Evolutionary conservation across 2,888 invertebrate species (phyloP).

Genomic region (Xiphydria camelus): DNA sequence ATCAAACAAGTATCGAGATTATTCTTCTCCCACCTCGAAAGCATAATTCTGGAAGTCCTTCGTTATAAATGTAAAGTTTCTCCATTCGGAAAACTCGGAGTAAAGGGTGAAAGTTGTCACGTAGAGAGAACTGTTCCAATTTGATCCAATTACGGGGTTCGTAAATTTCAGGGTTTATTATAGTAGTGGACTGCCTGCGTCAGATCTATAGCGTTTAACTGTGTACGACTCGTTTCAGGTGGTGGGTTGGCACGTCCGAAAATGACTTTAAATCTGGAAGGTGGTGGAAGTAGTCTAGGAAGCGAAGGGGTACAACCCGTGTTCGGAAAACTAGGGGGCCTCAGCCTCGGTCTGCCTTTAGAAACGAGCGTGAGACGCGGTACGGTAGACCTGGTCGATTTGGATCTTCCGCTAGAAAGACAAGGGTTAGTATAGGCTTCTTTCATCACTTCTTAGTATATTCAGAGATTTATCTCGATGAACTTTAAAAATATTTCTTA

Average conservation of each 20-base stretch:
- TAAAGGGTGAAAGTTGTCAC: slow-evolving; percentile 5
- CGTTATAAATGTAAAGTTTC: too few species aligned
- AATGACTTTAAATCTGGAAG: slow-evolving; percentile 71
- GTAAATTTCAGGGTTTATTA: slow-evolving; percentile 22
- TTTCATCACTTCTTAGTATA: too few species aligned
- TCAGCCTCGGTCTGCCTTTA: slow-evolving; percentile 58
- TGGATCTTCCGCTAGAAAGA: slow-evolving; percentile 79
- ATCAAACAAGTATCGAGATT: too few species aligned
- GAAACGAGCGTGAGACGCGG: slow-evolving; percentile 62
- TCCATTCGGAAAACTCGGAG: background rate
- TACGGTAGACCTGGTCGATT: slow-evolving; percentile 77
- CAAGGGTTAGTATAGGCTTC: slow-evolving; percentile 71
- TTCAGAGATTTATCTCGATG: too few species aligned
- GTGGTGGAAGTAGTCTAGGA: slow-evolving; percentile 55
- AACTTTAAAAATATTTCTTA: background rate
- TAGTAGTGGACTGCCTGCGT: too few species aligned
- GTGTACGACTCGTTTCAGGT: slow-evolving; percentile 50
- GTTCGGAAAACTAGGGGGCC: slow-evolving; percentile 55
- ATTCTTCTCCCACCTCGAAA: too few species aligned
- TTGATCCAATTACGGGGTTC: slow-evolving; percentile 14
- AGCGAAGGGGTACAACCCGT: slow-evolving; percentile 40
- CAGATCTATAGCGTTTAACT: slow-evolving; percentile 17
- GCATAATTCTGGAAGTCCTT: too few species aligned
- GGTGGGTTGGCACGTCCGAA: slow-evolving; percentile 64
- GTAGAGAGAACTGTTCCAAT: too few species aligned